These are phyloP conservation scores for Drosophila baimaii DNA, from an alignment of 1,140 invertebrate genomes.

Conservation along the genomic window DNA sequence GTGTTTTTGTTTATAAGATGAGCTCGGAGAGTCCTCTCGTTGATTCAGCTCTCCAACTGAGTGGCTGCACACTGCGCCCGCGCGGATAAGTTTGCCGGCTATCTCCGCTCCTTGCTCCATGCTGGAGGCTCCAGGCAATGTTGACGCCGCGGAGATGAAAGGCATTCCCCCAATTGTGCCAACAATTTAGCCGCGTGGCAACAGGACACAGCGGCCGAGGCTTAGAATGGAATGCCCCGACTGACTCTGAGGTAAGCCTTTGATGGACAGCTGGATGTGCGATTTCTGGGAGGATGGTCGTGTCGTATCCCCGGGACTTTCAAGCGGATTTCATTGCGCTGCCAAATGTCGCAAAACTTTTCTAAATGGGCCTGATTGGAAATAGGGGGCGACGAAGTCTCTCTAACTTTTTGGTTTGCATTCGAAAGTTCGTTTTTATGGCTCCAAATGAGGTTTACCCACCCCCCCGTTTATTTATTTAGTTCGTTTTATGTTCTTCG, in stretches of 20 bases:
- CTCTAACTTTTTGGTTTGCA: constrained; percentile 30
- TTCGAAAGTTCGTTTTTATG: constrained; percentile 41
- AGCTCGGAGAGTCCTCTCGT: neutral
- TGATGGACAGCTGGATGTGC: constrained; percentile 29
- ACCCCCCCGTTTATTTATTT: constrained; percentile 32
- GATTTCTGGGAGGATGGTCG: constrained; percentile 3
- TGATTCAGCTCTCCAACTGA: constrained; percentile 26
- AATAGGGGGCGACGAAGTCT: constrained; percentile 11
- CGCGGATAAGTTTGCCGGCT: constrained; percentile 48
- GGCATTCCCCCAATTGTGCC: constrained; percentile 32
- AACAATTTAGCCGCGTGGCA: constrained; percentile 40
- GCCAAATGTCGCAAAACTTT: constrained; percentile 42
- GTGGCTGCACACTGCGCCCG: neutral
- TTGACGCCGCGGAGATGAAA: constrained; percentile 21
- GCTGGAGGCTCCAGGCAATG: neutral
- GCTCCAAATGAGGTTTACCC: constrained; percentile 40
- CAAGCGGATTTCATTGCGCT: constrained; percentile 29
- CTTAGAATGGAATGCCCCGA: constrained; percentile 37
- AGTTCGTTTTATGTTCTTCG: constrained; percentile 20
- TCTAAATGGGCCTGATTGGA: constrained; percentile 35
- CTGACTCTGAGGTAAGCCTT: constrained; percentile 40
- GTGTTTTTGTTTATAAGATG: constrained; percentile 51
- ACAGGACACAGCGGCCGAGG: constrained; percentile 43
- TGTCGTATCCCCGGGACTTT: neutral
- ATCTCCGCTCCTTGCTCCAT: neutral